These are phyloP conservation scores for Ephialtes manifestator DNA, from an alignment of 2,888 invertebrate genomes.

Conservation along the genomic window DNA sequence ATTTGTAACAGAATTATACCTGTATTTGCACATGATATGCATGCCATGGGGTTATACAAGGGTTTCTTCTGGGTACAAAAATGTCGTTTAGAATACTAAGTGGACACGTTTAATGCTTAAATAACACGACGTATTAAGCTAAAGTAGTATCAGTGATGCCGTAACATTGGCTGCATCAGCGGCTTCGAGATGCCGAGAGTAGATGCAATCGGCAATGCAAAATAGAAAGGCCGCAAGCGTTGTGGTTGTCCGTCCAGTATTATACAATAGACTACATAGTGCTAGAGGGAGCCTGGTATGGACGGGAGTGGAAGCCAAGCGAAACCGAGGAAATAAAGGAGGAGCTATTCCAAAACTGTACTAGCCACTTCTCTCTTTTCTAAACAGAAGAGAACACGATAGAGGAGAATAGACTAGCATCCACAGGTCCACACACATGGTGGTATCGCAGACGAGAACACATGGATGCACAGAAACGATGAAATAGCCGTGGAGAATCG, in stretches of 20 bases:
- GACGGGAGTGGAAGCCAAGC: constrained; percentile 25
- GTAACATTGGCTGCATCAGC: constrained; percentile 1
- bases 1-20: too few species aligned
- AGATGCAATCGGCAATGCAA: constrained; percentile 79
- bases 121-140: not conserved
- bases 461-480: not conserved
- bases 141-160: not conserved
- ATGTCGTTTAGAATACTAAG: not conserved
- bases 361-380: constrained; percentile 19
- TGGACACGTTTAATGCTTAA: not conserved
- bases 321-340: constrained; percentile 43
- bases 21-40: too few species aligned
- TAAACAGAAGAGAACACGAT: constrained; percentile 20
- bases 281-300: not conserved
- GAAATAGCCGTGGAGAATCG: constrained; percentile 42
- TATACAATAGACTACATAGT: not conserved
- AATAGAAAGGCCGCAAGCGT: constrained; percentile 72
- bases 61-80: not conserved
- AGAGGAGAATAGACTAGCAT: constrained; percentile 5
- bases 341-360: constrained; percentile 26
- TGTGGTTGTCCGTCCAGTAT: not conserved
- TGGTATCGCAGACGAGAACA: not conserved
- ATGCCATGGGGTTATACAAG: too few species aligned
- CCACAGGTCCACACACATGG: not conserved
- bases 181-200: constrained; percentile 59